These are phyloP conservation scores for Meteorus colon DNA, from an alignment of 2,888 invertebrate genomes.

Conservation along the genomic window DNA sequence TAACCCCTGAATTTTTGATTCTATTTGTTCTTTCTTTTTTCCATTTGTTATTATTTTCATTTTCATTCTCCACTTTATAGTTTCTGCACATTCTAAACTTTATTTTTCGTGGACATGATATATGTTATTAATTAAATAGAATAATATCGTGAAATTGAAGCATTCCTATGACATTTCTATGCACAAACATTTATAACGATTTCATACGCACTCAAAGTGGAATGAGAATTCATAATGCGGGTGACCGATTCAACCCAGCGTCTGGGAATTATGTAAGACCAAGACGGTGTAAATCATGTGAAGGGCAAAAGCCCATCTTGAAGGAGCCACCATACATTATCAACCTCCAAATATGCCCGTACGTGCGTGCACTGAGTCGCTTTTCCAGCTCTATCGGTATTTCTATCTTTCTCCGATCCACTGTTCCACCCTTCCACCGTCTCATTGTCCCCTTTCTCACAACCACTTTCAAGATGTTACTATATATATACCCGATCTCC, in stretches of 20 bases:
- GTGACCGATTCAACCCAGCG: slow-evolving; percentile 66
- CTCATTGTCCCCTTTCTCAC: background rate
- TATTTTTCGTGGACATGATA: slow-evolving; percentile 25
- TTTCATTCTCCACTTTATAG: background rate
- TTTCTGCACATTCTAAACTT: no score
- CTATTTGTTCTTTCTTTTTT: background rate
- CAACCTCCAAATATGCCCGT: slow-evolving; percentile 67
- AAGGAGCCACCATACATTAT: slow-evolving; percentile 65
- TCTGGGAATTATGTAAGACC: slow-evolving; percentile 58
- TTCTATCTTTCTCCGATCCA: slow-evolving; percentile 39
- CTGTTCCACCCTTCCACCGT: slow-evolving; percentile 54
- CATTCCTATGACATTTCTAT: no score
- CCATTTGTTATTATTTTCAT: background rate
- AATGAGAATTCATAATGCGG: slow-evolving; percentile 48
- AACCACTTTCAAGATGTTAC: slow-evolving; percentile 45
- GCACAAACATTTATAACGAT: background rate
- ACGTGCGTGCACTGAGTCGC: slow-evolving; percentile 68
- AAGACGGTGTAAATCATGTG: slow-evolving; percentile 71
- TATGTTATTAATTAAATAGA: background rate
- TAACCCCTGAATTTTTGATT: background rate
- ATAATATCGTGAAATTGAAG: no score
- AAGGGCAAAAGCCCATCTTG: slow-evolving; percentile 57
- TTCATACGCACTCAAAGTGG: slow-evolving; percentile 14
- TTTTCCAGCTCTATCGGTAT: slow-evolving; percentile 20
- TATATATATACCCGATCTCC: slow-evolving; percentile 63